phyloP scores from a whole-genome alignment of 2,888 invertebrate species.

The Celastrina argiolus region DNA sequence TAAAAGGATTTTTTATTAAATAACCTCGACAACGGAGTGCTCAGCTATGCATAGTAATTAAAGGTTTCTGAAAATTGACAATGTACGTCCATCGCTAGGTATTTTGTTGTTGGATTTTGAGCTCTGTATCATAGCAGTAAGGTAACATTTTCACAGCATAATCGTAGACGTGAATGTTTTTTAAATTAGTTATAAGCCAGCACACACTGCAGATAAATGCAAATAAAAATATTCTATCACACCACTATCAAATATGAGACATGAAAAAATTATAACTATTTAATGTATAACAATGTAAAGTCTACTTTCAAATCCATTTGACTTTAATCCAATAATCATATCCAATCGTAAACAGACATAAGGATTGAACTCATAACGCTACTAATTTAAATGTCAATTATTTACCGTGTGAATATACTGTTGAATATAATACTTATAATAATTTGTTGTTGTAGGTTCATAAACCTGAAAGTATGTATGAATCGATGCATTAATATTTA shows the following conservation, averaged over 20 bases:
- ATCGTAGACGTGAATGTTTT: slow-evolving; percentile 6
- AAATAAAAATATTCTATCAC: not conserved
- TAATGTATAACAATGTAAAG: too few species aligned
- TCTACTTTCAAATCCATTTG: too few species aligned
- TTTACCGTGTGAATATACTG: too few species aligned
- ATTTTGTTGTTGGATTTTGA: not conserved
- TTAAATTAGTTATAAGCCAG: slow-evolving; percentile 7
- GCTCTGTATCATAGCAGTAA: not conserved
- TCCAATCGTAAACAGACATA: too few species aligned
- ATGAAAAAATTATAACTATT: too few species aligned
- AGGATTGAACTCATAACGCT: too few species aligned
- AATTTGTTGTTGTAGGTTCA: too few species aligned
- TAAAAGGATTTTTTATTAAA: not conserved
- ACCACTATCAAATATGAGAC: too few species aligned
- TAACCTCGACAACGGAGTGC: not conserved
- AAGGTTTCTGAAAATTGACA: slow-evolving; percentile 23
- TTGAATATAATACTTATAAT: too few species aligned
- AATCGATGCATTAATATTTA: too few species aligned
- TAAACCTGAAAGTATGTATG: too few species aligned
- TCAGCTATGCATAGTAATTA: slow-evolving; percentile 19
- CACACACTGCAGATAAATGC: not conserved
- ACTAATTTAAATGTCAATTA: not conserved
- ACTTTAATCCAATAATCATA: too few species aligned
- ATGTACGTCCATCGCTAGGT: slow-evolving; percentile 17
- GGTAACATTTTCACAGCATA: not conserved